These are phyloP conservation scores for Campylomormyrus tamandua DNA, from an alignment of 2,113 vertebrate species.

Conservation along the genomic window DNA sequence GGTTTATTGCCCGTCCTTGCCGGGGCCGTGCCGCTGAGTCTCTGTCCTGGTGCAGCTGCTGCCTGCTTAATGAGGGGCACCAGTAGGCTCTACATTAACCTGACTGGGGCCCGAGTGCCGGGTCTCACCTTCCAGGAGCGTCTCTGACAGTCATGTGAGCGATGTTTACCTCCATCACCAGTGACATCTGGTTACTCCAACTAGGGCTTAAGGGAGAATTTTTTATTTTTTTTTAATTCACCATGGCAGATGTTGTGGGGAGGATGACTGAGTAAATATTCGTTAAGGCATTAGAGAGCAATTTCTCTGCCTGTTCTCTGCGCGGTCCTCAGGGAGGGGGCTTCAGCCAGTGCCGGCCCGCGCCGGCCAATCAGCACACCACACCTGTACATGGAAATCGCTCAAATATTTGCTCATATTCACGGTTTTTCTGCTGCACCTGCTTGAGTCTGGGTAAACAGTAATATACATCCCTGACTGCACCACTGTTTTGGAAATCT, in stretches of 20 bases:
- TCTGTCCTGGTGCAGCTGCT: not conserved
- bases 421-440: conserved; percentile 25
- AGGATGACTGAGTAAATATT: conserved; percentile 42
- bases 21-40: not conserved
- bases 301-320: conserved; percentile 35
- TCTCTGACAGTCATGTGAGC: conserved; percentile 33
- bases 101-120: conserved; percentile 12
- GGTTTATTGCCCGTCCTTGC: not conserved
- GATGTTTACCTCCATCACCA: conserved; percentile 39
- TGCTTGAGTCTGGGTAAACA: conserved; percentile 27
- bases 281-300: conserved; percentile 32
- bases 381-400: conserved; percentile 24
- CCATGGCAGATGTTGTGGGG: conserved; percentile 50
- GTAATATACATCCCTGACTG: conserved; percentile 26
- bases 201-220: conserved; percentile 24
- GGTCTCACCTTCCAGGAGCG: conserved; percentile 29
- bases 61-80: not conserved
- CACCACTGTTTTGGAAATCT: not conserved
- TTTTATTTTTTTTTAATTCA: conserved; percentile 27
- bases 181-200: conserved; percentile 39
- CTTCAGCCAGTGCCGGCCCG: conserved; percentile 31
- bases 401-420: conserved; percentile 39
- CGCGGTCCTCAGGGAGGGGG: conserved; percentile 12
- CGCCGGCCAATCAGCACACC: conserved; percentile 22
- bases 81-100: not conserved